Percentiles rank a stretch among this genome's conserved stretches.
phyloP scores from a whole-genome alignment of 2,113 vertebrate species.

The Takifugu bimaculatus region DNA sequence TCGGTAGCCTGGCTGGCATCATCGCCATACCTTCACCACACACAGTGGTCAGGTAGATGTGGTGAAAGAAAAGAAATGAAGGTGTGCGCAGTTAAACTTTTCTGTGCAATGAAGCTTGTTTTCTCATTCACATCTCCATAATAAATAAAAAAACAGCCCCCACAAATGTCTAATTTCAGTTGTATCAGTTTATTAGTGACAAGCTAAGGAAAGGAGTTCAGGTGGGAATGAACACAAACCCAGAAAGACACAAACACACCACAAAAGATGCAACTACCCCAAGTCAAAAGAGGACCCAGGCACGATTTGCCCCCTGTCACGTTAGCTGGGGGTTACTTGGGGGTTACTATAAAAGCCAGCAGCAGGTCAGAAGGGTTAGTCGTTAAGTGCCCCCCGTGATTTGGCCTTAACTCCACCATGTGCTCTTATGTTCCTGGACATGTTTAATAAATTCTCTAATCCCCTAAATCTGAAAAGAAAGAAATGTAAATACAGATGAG shows the following conservation, averaged over 20 bases:
- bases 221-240: conserved; percentile 9
- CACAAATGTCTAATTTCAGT: conserved; percentile 4
- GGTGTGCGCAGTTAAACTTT: neutral
- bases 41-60: conserved; percentile 10
- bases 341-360: conserved; percentile 32
- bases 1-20: conserved; percentile 82
- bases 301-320: neutral
- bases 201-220: conserved; percentile 25
- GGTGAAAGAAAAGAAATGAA: neutral
- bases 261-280: conserved; percentile 7
- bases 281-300: conserved; percentile 30
- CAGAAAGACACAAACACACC: conserved; percentile 6
- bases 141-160: neutral
- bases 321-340: conserved; percentile 16
- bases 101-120: neutral
- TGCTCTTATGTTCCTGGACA: conserved; percentile 57
- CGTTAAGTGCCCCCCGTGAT: conserved; percentile 27
- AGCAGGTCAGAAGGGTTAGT: conserved; percentile 10
- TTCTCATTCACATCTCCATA: neutral
- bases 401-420: conserved; percentile 42
- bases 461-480: conserved; percentile 74
- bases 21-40: conserved; percentile 82
- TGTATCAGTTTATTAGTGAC: conserved; percentile 45
- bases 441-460: conserved; percentile 66
- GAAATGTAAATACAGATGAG: conserved; percentile 41